phyloP scores from a whole-genome alignment of 2,113 vertebrate genomes.

The Cyanoderma ruficeps region DNA sequence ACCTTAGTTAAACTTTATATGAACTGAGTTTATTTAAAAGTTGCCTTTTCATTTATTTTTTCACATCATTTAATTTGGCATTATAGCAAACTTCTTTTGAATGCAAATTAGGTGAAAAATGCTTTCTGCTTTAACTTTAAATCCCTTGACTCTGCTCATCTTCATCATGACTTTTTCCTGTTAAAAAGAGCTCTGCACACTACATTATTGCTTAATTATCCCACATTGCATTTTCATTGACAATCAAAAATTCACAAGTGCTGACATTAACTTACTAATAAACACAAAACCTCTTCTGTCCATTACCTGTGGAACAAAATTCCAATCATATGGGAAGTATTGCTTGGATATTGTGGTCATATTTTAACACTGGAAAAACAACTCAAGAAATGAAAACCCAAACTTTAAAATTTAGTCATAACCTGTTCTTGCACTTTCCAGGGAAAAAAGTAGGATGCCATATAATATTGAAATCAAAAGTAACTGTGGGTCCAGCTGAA shows the following conservation, averaged over 20 bases:
- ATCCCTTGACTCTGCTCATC: constrained; percentile 16
- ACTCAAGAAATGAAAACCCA: fast-evolving
- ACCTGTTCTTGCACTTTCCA: not conserved
- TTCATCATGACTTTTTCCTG: constrained; percentile 15
- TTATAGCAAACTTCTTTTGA: constrained; percentile 32
- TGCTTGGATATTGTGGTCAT: not conserved
- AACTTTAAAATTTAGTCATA: not conserved
- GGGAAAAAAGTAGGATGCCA: not conserved
- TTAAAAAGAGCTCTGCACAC: constrained; percentile 1
- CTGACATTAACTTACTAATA: constrained; percentile 2
- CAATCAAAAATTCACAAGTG: constrained; percentile 32
- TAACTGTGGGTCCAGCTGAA: not conserved
- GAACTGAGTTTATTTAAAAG: constrained; percentile 50
- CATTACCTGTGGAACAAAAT: not conserved
- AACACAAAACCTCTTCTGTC: not conserved
- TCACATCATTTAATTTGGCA: constrained; percentile 33
- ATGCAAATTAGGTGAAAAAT: constrained; percentile 56
- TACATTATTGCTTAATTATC: constrained; percentile 50
- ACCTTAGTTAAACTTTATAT: constrained; percentile 19
- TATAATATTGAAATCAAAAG: not conserved
- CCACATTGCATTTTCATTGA: not conserved
- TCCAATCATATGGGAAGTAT: not conserved
- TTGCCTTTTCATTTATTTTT: constrained; percentile 43
- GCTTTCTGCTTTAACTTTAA: constrained; percentile 34
- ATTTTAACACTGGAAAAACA: not conserved